Evolutionary conservation across 37 sponge, comb jelly and placozoan genomes (phyloP).

Genomic region (Ianthella basta): DNA sequence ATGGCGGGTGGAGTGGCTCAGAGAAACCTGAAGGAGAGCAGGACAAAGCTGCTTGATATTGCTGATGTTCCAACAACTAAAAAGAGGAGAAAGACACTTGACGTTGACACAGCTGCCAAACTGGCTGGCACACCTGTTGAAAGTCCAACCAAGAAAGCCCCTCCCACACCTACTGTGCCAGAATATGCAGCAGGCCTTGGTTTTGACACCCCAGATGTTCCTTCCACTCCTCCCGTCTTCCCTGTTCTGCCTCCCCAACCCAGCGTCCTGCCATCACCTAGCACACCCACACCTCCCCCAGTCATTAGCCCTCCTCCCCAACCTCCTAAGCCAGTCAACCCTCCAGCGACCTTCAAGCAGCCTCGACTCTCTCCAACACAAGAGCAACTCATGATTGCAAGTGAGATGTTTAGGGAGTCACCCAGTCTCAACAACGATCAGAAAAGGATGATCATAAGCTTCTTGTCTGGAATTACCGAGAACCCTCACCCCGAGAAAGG

Average conservation of each 20-base stretch:
- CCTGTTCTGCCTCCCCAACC: neutral
- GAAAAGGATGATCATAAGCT: conserved; percentile 80
- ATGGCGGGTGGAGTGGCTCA: neutral
- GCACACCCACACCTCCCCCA: conserved; percentile 10
- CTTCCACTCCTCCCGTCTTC: conserved; percentile 23
- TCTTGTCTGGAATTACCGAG: conserved; percentile 80
- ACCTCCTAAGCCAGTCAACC: neutral
- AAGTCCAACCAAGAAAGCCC: conserved; percentile 16
- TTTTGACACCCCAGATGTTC: conserved; percentile 38
- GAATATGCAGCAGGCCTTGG: conserved; percentile 82
- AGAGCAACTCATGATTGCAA: conserved; percentile 55
- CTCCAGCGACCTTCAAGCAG: conserved; percentile 16
- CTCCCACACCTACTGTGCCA: conserved; percentile 44
- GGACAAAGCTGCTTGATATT: conserved; percentile 18
- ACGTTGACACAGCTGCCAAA: neutral
- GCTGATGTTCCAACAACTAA: conserved; percentile 10
- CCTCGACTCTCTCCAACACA: conserved; percentile 9
- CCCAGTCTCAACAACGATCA: conserved; percentile 67
- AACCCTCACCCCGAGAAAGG: conserved; percentile 59
- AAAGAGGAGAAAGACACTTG: conserved; percentile 3
- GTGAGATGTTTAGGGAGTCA: conserved; percentile 88
- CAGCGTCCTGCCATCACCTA: neutral
- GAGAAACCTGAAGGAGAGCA: conserved; percentile 6
- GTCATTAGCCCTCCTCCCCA: conserved; percentile 15
- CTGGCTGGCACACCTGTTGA: conserved; percentile 4